Conservation (phyloP, 1,140 invertebrate species). For the Steinernema khuongi region DNA sequence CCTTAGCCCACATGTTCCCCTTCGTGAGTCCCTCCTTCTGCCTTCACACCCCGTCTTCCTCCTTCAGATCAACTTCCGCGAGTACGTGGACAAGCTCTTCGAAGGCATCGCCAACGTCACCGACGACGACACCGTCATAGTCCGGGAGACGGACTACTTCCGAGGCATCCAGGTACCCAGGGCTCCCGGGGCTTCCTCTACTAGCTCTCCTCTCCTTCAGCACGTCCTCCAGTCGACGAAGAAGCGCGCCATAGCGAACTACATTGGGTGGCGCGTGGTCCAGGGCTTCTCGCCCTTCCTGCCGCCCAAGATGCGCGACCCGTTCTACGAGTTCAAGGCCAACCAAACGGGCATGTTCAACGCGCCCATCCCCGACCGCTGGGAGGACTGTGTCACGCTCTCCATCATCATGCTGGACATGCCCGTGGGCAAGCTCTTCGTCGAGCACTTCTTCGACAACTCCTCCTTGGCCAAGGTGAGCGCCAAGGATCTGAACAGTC, state of each 20-base stretch:
- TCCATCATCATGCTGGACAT: conserved; percentile 51
- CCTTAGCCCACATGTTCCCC: conserved; percentile 42
- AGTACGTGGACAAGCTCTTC: conserved; percentile 43
- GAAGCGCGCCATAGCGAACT: conserved; percentile 63
- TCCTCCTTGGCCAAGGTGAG: conserved; percentile 45
- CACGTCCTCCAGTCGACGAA: conserved; percentile 63
- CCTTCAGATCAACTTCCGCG: conserved; percentile 47
- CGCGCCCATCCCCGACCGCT: conserved; percentile 41
- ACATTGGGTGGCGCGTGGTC: conserved; percentile 51
- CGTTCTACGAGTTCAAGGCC: conserved; percentile 51
- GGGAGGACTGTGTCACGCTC: conserved; percentile 53
- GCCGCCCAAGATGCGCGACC: conserved; percentile 38
- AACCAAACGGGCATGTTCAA: conserved; percentile 52
- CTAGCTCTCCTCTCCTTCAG: conserved; percentile 10
- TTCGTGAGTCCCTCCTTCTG: conserved; percentile 26
- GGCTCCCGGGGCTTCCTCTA: not conserved
- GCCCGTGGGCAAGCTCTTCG: conserved; percentile 55
- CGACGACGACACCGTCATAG: conserved; percentile 46
- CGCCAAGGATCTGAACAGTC: not conserved
- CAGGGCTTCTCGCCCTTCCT: conserved; percentile 51
- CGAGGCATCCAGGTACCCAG: conserved; percentile 37
- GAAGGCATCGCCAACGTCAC: conserved; percentile 38
- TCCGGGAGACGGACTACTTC: conserved; percentile 49
- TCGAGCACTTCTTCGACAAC: conserved; percentile 53
- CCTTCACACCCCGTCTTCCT: not conserved